Evolutionary conservation across 2,888 invertebrate species (phyloP).

Genomic region (Nasonia oneida): DNA sequence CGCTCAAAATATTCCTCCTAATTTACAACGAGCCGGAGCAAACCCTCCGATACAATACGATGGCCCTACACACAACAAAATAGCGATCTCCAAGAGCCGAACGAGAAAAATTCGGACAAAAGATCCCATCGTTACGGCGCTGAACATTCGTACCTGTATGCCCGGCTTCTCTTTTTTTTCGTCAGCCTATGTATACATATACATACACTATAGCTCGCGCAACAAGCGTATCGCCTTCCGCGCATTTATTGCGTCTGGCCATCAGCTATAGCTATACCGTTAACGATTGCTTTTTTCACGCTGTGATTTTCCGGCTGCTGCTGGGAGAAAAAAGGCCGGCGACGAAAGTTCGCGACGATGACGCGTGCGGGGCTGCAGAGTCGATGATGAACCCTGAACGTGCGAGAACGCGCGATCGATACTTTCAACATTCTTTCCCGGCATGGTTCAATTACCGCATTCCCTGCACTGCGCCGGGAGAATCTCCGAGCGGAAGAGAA

Average conservation of each 20-base stretch:
- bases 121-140: conserved; percentile 34
- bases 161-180: neutral
- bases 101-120: conserved; percentile 35
- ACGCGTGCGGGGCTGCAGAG: neutral
- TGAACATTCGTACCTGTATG: conserved; percentile 15
- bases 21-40: conserved; percentile 46
- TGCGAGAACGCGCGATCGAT: conserved; percentile 25
- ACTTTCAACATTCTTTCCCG: conserved; percentile 55
- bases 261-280: neutral
- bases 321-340: neutral
- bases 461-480: conserved; percentile 18
- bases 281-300: conserved; percentile 18
- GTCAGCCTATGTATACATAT: neutral
- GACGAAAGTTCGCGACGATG: conserved; percentile 1
- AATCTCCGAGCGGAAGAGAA: conserved; percentile 11
- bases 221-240: conserved; percentile 37
- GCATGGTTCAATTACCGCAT: conserved; percentile 56
- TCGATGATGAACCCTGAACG: conserved; percentile 33
- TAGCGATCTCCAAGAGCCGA: conserved; percentile 13
- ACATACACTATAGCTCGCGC: neutral
- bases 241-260: conserved; percentile 41
- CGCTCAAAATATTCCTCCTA: conserved; percentile 27
- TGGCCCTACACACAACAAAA: conserved; percentile 30
- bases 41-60: conserved; percentile 37
- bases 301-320: conserved; percentile 33